Conservation (phyloP, 2,888 invertebrate genomes). For the Plagodis pulveraria region DNA sequence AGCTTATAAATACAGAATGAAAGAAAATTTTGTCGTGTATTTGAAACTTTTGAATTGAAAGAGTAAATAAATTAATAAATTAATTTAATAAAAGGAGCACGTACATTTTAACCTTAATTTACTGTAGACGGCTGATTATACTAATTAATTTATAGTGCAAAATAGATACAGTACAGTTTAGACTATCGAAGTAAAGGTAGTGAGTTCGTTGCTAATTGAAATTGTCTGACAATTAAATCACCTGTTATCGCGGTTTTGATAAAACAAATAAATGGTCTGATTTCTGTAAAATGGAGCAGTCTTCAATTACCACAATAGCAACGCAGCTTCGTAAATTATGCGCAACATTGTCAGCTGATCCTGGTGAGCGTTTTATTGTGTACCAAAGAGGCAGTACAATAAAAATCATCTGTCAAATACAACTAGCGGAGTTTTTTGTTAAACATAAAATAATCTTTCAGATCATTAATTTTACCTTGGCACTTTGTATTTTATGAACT, state of each 20-base stretch:
- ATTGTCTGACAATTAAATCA: not conserved
- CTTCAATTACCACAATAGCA: slow-evolving; percentile 57
- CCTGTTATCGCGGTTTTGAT: not conserved
- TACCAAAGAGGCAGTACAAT: slow-evolving; percentile 18
- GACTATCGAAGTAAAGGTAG: not conserved
- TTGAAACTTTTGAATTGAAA: too few species aligned
- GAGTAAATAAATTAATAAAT: too few species aligned
- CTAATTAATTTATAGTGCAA: too few species aligned
- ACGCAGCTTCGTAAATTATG: slow-evolving; percentile 74
- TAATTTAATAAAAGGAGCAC: too few species aligned
- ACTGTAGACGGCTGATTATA: too few species aligned
- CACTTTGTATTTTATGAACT: slow-evolving; percentile 50
- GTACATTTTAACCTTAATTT: too few species aligned
- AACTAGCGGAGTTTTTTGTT: slow-evolving; percentile 24
- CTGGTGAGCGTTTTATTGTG: slow-evolving; percentile 52
- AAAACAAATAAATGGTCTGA: not conserved
- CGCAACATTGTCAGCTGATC: slow-evolving; percentile 68
- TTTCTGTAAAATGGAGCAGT: slow-evolving; percentile 53
- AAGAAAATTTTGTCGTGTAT: too few species aligned
- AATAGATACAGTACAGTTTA: too few species aligned
- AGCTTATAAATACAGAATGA: too few species aligned
- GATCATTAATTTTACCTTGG: too few species aligned
- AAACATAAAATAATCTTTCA: slow-evolving; percentile 1
- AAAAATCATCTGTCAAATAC: slow-evolving; percentile 25
- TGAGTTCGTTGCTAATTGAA: too few species aligned